Evolutionary conservation across 2,888 invertebrate species (phyloP).

Genomic region (Periphyllus acericola): DNA sequence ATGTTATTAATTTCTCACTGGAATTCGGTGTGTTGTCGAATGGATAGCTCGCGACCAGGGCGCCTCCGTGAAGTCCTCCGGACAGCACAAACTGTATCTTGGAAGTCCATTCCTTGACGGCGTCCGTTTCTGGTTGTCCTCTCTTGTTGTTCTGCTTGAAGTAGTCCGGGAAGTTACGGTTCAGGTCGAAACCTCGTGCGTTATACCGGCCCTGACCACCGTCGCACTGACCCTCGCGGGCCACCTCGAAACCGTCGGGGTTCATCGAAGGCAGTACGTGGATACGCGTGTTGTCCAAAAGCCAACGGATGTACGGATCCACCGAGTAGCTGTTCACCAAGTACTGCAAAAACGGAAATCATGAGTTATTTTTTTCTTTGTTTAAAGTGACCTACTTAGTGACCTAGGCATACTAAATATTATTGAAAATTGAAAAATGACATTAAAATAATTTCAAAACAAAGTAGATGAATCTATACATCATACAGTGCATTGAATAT

Average conservation of each 20-base stretch:
- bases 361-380: not conserved
- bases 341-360: constrained; percentile 71
- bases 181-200: constrained; percentile 88
- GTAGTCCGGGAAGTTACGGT: constrained; percentile 96
- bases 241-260: constrained; percentile 95
- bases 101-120: constrained; percentile 93
- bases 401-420: too few species aligned
- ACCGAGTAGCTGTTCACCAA: constrained; percentile 83
- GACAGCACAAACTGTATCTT: constrained; percentile 93
- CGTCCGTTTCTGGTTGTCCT: constrained; percentile 93
- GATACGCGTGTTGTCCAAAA: constrained; percentile 93
- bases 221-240: constrained; percentile 88
- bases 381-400: too few species aligned
- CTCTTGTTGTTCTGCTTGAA: constrained; percentile 89
- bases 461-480: too few species aligned
- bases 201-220: constrained; percentile 90
- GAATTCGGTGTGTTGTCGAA: constrained; percentile 95
- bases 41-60: constrained; percentile 95
- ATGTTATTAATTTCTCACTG: constrained; percentile 74
- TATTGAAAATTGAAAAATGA: too few species aligned
- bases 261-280: constrained; percentile 99
- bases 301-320: constrained; percentile 87
- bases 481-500: too few species aligned
- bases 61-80: constrained; percentile 94
- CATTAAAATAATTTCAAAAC: too few species aligned